Percentiles rank a stretch among this genome's conserved stretches.
These are phyloP conservation scores for Elmis aenea DNA, from an alignment of 2,888 invertebrate species.

Conservation along the genomic window DNA sequence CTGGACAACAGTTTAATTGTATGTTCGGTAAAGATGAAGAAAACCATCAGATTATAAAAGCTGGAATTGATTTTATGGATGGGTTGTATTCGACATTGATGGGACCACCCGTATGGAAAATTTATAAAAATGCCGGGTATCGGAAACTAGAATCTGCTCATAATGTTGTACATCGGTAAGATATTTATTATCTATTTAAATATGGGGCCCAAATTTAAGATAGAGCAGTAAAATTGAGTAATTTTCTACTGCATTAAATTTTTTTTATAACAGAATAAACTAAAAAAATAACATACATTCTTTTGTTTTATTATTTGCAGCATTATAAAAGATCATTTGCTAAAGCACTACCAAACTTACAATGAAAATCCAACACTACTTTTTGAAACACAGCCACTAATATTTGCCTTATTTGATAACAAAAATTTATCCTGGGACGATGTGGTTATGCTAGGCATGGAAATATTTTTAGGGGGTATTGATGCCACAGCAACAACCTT, in stretches of 20 bases:
- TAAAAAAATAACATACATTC: no score
- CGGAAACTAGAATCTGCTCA: conserved; percentile 49
- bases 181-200: not conserved
- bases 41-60: conserved; percentile 42
- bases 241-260: no score
- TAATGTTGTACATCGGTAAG: conserved; percentile 44
- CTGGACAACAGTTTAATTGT: conserved; percentile 49
- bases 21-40: conserved; percentile 32
- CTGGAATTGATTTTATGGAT: conserved; percentile 49
- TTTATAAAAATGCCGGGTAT: conserved; percentile 49
- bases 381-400: conserved; percentile 34
- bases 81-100: conserved; percentile 49
- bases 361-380: conserved; percentile 22
- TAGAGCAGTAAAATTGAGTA: no score
- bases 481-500: conserved; percentile 53
- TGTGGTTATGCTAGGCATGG: conserved; percentile 49
- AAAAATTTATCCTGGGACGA: conserved; percentile 46
- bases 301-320: conserved; percentile 18
- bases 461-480: conserved; percentile 55
- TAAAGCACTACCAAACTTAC: conserved; percentile 21
- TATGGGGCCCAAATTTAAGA: no score
- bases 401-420: conserved; percentile 42
- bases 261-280: no score
- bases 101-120: conserved; percentile 49
- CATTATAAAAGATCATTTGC: conserved; percentile 29